Evolutionary conservation across 1,140 invertebrate species (phyloP).

Genomic region (Capitella teleta): DNA sequence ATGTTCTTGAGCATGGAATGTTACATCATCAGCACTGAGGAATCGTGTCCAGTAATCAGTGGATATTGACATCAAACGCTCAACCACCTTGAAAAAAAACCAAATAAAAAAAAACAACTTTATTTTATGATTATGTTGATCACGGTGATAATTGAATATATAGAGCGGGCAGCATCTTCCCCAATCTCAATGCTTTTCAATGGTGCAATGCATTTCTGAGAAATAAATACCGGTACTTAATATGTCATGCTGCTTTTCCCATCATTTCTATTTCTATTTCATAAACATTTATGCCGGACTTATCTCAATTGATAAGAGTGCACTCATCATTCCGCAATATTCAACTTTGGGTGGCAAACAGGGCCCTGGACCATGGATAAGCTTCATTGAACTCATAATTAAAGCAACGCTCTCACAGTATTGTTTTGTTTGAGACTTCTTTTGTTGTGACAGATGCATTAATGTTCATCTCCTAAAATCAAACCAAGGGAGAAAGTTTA

Average conservation of each 20-base stretch:
- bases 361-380: too few species aligned
- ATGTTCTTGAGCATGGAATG: slow-evolving; percentile 14
- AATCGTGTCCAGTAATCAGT: slow-evolving; percentile 56
- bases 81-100: slow-evolving; percentile 52
- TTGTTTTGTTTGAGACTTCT: not conserved
- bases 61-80: slow-evolving; percentile 53
- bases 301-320: too few species aligned
- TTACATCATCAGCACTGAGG: slow-evolving; percentile 30
- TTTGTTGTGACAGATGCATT: too few species aligned
- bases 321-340: too few species aligned
- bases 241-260: not conserved
- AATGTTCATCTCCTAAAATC: too few species aligned
- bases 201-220: not conserved
- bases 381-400: too few species aligned
- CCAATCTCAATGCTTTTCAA: not conserved
- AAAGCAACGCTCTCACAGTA: not conserved
- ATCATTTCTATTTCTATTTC: not conserved
- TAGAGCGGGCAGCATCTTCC: not conserved
- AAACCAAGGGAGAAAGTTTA: too few species aligned
- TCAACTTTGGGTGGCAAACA: too few species aligned
- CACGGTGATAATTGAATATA: not conserved
- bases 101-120: slow-evolving; percentile 9
- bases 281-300: not conserved
- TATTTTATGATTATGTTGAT: not conserved
- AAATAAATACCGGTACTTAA: not conserved